Conservation (phyloP, 1,140 invertebrate species). For the Leptopilina boulardi region DNA sequence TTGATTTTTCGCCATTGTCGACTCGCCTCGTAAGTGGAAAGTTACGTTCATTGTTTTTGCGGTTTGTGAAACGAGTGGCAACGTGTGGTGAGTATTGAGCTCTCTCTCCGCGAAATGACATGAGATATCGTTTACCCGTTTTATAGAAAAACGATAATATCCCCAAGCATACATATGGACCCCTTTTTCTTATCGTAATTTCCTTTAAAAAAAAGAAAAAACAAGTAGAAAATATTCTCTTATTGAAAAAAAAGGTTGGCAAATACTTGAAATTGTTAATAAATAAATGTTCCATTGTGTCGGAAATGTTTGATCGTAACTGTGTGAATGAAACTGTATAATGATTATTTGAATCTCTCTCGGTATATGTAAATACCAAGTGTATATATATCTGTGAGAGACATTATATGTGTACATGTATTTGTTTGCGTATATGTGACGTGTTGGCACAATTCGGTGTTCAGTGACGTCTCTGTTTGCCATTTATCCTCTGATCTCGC, state of each 20-base stretch:
- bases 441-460: conserved; percentile 29
- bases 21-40: conserved; percentile 55
- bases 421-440: conserved; percentile 34
- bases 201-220: too few species aligned
- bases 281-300: conserved; percentile 10
- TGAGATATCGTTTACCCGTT: conserved; percentile 45
- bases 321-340: neutral
- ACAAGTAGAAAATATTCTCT: too few species aligned
- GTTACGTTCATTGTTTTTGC: conserved; percentile 56
- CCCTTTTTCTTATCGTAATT: neutral
- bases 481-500: conserved; percentile 54
- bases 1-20: conserved; percentile 53
- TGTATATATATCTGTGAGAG: neutral
- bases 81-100: conserved; percentile 37
- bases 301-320: neutral
- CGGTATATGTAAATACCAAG: neutral
- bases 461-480: conserved; percentile 57
- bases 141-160: conserved; percentile 43
- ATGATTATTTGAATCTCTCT: neutral
- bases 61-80: conserved; percentile 38
- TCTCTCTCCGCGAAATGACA: conserved; percentile 51
- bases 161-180: conserved; percentile 35
- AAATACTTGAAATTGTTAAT: conserved; percentile 8
- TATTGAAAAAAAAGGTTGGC: neutral
- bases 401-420: neutral